Base-by-base conservation (phyloP, 2,797 vertebrate species). In the Chelon auratus region DNA sequence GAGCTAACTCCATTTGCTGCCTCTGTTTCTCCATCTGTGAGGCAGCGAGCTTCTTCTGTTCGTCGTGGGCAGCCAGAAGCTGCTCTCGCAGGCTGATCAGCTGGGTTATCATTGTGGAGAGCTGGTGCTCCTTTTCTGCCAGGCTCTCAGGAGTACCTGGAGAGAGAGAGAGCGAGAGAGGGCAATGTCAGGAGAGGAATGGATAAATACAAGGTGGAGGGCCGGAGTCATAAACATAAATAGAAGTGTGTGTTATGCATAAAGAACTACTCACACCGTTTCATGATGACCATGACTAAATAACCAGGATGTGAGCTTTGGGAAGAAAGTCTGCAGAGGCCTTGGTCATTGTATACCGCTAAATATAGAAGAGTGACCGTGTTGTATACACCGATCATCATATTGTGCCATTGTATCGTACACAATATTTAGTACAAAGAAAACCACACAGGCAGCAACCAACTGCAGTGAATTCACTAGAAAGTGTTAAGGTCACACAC, bases 1-100 rank as follows among this genome's bases (percentile, higher is more conserved):
- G 96, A 81, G 98, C 98, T 82, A 99, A 94, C 95, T 99, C 98
- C 98, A 99, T 99, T 95, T 99, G 98, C 93, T 99, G 98, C 90
- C 98, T 94, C 90, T 99, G 98, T 87, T 99, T 99, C 90, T 99
- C 98, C 92, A 99, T 99, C 92, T 99, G 98, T 20, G 98, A 99
- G 72, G 97, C 97, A 33, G 98, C 98, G 71, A 99, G 96, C 88
- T 99, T 99, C 91, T 99, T 99, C 95, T 99, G 98, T 80, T 99
- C 98, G 0, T 99, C 98, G 0, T 99, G 98, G 20, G 98, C 98
- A 64, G 98, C 96, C 93, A 99, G 94, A 72, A 99, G 97, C 94
- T 99, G 98, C 94, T 99, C 98, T 67, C 98, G 94, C 90, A 99
- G 95, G 92, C 97, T 97, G 95, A 99, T 99, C 92, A 99, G 95